phyloP scores from a whole-genome alignment of 2,797 vertebrate species.

The Phrynocephalus vlangalii region DNA sequence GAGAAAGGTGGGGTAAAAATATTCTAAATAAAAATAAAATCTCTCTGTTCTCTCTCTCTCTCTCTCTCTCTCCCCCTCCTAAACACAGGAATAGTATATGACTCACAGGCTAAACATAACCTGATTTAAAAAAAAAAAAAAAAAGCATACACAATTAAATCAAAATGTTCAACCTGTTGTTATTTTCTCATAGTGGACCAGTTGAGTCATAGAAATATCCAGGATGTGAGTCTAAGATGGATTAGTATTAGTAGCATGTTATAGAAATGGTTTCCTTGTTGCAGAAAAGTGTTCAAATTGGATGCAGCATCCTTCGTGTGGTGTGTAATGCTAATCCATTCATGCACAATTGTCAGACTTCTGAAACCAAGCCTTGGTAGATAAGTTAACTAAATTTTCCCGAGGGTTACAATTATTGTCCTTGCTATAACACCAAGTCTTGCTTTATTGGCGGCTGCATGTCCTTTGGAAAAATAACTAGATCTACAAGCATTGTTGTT shows the following conservation, averaged over 20 bases:
- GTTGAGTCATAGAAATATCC: background rate
- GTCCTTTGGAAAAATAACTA: background rate
- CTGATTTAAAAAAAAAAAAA: too few species aligned
- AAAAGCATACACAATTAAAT: background rate
- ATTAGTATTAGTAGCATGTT: too few species aligned
- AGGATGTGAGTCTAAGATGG: background rate
- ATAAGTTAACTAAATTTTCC: background rate
- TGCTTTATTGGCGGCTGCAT: background rate
- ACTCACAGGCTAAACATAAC: too few species aligned
- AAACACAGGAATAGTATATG: too few species aligned
- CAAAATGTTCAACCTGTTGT: background rate
- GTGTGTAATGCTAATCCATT: background rate
- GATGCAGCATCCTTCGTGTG: background rate
- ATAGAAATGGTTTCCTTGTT: background rate
- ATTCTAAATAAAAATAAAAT: too few species aligned
- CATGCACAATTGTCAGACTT: background rate
- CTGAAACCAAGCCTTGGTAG: background rate
- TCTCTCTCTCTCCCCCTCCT: too few species aligned
- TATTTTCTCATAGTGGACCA: background rate
- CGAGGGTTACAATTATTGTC: background rate
- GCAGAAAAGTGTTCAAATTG: too few species aligned
- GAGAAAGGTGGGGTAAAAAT: too few species aligned
- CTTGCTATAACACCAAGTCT: background rate
- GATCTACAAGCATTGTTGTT: background rate
- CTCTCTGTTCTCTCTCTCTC: too few species aligned